Conservation (phyloP, 2,888 invertebrate species). For the Chloroclysta siterata region DNA sequence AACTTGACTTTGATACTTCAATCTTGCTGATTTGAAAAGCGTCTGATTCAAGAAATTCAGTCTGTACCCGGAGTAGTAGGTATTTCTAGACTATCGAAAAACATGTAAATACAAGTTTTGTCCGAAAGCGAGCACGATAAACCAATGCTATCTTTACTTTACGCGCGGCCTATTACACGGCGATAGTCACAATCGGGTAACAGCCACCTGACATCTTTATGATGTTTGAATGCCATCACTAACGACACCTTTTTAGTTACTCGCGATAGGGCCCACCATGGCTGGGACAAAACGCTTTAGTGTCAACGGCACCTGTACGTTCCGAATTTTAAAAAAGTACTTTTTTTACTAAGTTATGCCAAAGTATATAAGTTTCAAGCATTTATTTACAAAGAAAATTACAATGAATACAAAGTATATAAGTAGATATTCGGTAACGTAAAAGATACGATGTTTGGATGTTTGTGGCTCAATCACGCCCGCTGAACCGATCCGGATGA, state of each 20-base stretch:
- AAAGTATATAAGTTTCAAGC: background rate
- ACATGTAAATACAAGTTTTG: constrained; percentile 21
- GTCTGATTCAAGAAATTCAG: background rate
- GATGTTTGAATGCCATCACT: constrained; percentile 84
- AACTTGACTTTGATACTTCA: background rate
- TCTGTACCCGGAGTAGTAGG: background rate
- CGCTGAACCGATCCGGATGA: too few species aligned
- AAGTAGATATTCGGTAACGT: too few species aligned
- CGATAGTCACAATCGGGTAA: constrained; percentile 81
- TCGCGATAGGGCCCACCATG: constrained; percentile 72
- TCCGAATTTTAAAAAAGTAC: constrained; percentile 27
- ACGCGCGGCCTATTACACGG: constrained; percentile 57
- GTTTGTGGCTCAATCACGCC: too few species aligned
- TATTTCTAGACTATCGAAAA: constrained; percentile 9
- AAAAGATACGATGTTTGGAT: too few species aligned
- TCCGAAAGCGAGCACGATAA: constrained; percentile 31
- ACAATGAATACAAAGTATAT: too few species aligned
- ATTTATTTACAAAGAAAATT: too few species aligned
- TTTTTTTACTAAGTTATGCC: constrained; percentile 21
- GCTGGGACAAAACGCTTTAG: constrained; percentile 69
- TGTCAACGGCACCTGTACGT: constrained; percentile 60
- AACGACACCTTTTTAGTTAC: constrained; percentile 85
- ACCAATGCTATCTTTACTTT: constrained; percentile 57
- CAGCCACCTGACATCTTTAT: constrained; percentile 83
- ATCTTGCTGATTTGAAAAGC: background rate